phyloP scores from a whole-genome alignment of 2,113 vertebrate genomes.

The Halichoeres trimaculatus region DNA sequence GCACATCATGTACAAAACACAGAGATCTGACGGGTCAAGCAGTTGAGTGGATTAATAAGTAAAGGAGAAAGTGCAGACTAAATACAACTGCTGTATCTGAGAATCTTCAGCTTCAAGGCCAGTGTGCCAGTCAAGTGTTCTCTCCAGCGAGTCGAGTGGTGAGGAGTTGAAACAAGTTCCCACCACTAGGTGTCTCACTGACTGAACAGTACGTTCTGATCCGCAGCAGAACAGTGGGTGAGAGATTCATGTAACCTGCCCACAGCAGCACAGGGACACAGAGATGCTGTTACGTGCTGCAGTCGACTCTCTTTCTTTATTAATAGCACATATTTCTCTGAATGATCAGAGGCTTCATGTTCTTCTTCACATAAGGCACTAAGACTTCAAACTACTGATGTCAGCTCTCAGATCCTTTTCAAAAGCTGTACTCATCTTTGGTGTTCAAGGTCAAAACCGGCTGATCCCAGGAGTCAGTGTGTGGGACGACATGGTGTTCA shows the following conservation, averaged over 20 bases:
- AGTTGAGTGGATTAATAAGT: slow-evolving; percentile 4
- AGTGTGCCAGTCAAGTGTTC: background rate
- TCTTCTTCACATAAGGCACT: background rate
- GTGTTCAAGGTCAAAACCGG: background rate
- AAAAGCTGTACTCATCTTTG: too few relatives aligned
- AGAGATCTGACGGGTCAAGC: background rate
- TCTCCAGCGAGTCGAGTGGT: background rate
- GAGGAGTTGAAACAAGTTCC: background rate
- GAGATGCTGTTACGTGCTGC: background rate
- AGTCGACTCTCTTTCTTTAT: background rate
- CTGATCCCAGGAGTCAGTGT: background rate
- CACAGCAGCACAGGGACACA: background rate
- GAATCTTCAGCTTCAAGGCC: slow-evolving; percentile 34
- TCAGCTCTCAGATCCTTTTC: too few relatives aligned
- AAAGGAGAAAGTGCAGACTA: background rate
- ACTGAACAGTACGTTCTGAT: slow-evolving; percentile 26
- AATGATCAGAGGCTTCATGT: background rate
- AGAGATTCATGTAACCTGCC: background rate
- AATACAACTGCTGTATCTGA: slow-evolving; percentile 13
- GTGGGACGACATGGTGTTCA: too few relatives aligned
- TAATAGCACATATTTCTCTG: background rate
- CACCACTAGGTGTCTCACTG: slow-evolving; percentile 37
- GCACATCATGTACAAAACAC: slow-evolving; percentile 3
- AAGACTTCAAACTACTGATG: background rate
- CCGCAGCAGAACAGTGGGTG: slow-evolving; percentile 18